A percentile compares a stretch with the other conserved stretches of the same genome.
Evolutionary conservation across 2,113 vertebrate species (phyloP).

Genomic region (Furnarius figulus): DNA sequence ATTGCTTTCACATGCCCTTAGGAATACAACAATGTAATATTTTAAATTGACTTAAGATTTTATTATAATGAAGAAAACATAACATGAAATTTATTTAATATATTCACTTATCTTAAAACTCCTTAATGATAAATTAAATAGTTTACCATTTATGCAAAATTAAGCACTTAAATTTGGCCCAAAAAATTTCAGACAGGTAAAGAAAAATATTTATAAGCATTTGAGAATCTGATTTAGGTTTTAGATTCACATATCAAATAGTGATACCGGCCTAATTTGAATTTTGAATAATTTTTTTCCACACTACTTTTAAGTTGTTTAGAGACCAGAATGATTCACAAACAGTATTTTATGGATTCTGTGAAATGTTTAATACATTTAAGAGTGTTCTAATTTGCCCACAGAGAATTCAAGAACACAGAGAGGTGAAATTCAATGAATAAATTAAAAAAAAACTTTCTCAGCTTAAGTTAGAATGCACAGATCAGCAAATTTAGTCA

Average conservation of each 20-base stretch:
- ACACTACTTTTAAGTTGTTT: neutral
- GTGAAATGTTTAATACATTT: slow-evolving; percentile 34
- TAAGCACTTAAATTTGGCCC: neutral
- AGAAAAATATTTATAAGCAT: neutral
- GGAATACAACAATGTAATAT: neutral
- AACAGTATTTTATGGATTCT: neutral
- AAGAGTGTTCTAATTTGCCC: neutral
- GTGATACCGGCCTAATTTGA: neutral
- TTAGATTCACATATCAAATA: neutral
- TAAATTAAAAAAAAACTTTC: slow-evolving; percentile 59
- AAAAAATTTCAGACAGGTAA: neutral
- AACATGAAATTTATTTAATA: neutral
- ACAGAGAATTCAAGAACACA: slow-evolving; percentile 18
- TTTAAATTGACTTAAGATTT: neutral
- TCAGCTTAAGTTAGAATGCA: neutral
- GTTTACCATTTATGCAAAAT: neutral
- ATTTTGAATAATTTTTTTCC: neutral
- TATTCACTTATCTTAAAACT: neutral
- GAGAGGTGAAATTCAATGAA: slow-evolving; percentile 46
- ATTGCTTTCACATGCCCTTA: neutral
- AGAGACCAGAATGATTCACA: neutral
- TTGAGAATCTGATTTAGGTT: neutral
- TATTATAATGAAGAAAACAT: neutral
- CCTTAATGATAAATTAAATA: neutral
- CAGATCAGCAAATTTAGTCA: neutral